A percentile compares a stretch with the other conserved stretches of the same genome.
Evolutionary conservation across 2,888 invertebrate genomes (phyloP).

Genomic region (Himalopsyche tibetana): DNA sequence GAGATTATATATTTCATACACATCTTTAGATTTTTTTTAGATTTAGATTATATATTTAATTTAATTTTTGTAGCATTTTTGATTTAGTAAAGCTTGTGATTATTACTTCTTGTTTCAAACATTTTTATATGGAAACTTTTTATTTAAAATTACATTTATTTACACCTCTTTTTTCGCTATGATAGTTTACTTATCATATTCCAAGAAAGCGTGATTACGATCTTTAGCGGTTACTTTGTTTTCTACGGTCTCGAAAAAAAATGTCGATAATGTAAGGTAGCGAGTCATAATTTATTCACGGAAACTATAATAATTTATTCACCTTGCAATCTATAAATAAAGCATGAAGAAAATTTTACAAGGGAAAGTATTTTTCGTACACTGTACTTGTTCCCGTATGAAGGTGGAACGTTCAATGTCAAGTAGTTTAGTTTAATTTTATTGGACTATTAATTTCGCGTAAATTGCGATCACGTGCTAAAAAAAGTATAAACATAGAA

Average conservation of each 20-base stretch:
- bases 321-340: slow-evolving; percentile 12
- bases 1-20: no score
- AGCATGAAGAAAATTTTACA: neutral
- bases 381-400: neutral
- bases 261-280: neutral
- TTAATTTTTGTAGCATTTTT: no score
- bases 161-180: neutral
- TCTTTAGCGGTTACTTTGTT: slow-evolving; percentile 20
- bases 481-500: no score
- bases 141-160: no score
- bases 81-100: no score
- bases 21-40: no score
- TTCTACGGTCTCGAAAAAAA: neutral
- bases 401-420: slow-evolving; percentile 8
- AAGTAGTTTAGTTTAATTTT: slow-evolving; percentile 1
- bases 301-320: slow-evolving; percentile 2
- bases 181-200: neutral
- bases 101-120: no score
- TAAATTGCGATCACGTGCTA: neutral
- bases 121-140: no score
- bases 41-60: no score
- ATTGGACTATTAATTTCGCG: neutral
- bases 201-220: neutral
- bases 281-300: neutral
- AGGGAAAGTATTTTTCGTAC: neutral